Evolutionary conservation across 2,113 vertebrate species (phyloP).

Genomic region (human (Homo sapiens)): DNA sequence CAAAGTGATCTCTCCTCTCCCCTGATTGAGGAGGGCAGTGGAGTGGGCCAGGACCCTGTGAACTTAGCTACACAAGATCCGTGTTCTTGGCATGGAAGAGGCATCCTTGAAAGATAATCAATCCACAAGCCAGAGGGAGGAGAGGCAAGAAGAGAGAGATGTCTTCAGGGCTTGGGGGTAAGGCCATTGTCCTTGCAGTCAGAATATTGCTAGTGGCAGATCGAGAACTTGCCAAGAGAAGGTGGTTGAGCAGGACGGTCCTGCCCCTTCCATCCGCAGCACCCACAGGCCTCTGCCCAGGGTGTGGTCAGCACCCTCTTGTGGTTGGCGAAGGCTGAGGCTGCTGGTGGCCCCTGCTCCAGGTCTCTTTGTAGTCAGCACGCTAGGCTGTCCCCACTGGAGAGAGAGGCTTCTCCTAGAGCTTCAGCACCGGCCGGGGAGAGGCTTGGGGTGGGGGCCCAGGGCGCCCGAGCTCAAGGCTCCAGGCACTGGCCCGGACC

Average conservation of each 20-base stretch:
- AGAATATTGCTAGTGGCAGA: not conserved
- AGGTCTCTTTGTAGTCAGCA: not conserved
- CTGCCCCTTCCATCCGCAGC: not conserved
- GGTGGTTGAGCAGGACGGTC: not conserved
- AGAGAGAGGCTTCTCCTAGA: constrained; percentile 20
- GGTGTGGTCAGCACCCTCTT: constrained; percentile 13
- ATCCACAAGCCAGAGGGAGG: not conserved
- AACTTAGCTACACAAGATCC: not conserved
- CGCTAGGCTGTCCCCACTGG: not conserved
- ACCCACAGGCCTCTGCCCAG: not conserved
- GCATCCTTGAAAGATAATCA: not conserved
- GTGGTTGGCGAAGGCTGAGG: constrained; percentile 5
- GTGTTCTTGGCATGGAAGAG: not conserved
- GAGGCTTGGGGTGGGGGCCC: not conserved
- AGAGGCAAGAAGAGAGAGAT: not conserved
- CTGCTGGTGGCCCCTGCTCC: not conserved
- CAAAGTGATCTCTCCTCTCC: not conserved
- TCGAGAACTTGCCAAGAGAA: not conserved
- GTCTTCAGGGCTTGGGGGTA: not conserved
- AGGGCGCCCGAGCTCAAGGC: not conserved
- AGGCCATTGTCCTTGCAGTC: not conserved
- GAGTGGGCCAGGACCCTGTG: not conserved
- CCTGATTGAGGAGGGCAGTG: not conserved
- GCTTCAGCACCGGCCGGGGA: constrained; percentile 37
- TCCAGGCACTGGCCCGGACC: not conserved